A percentile compares a stretch with the other conserved stretches of the same genome.
Evolutionary conservation across 2,113 vertebrate genomes (phyloP).

Genomic region (Physeter macrocephalus): DNA sequence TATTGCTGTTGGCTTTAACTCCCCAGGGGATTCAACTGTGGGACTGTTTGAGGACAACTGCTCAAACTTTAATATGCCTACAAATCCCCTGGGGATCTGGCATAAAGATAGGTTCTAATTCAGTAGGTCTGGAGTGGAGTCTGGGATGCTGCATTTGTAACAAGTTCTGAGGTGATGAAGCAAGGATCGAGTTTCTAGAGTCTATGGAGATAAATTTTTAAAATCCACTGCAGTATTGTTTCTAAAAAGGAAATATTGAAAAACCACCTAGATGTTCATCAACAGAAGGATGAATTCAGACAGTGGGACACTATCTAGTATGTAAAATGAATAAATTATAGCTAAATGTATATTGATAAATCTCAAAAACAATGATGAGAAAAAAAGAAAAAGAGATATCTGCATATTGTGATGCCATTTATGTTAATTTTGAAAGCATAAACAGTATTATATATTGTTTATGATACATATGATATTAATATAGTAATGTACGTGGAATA

Average conservation of each 20-base stretch:
- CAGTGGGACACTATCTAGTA: background rate
- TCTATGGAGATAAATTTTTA: background rate
- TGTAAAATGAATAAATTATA: background rate
- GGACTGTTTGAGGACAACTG: background rate
- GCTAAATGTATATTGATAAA: background rate
- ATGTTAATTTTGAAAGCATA: background rate
- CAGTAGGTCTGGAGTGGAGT: background rate
- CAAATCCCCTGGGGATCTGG: background rate
- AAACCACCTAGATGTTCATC: background rate
- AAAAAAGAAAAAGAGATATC: background rate
- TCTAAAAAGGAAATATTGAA: background rate
- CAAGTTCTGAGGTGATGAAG: background rate
- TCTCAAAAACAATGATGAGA: background rate
- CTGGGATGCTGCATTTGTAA: background rate
- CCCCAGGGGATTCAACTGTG: background rate
- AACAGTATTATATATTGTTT: background rate
- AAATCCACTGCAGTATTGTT: background rate
- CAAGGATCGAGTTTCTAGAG: background rate
- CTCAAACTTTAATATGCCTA: background rate
- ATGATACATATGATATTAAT: background rate
- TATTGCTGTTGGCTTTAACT: background rate
- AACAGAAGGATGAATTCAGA: background rate
- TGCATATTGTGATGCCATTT: background rate
- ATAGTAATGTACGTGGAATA: background rate
- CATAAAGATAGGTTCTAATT: background rate